A percentile compares a stretch with the other conserved stretches of the same genome.
phyloP scores from a whole-genome alignment of 2,113 vertebrate genomes.

The Chinchilla lanigera region DNA sequence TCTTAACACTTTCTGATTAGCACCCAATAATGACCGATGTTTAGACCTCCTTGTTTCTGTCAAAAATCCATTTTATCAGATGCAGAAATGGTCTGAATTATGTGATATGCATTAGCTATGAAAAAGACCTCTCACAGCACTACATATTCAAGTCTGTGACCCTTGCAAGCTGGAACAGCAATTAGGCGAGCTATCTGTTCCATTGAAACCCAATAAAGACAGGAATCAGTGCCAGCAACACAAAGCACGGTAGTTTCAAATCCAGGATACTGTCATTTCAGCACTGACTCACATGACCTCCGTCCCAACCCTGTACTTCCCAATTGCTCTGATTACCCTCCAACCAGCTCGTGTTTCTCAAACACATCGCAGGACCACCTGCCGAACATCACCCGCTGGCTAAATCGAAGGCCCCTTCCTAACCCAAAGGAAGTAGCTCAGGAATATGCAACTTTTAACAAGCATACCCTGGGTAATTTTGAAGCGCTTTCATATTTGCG shows the following conservation, averaged over 20 bases:
- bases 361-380: neutral
- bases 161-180: slow-evolving; percentile 66
- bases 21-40: slow-evolving; percentile 65
- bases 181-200: slow-evolving; percentile 70
- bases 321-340: slow-evolving; percentile 6
- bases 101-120: slow-evolving; percentile 77
- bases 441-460: neutral
- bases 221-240: slow-evolving; percentile 45
- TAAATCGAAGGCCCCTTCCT: neutral
- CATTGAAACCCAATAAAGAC: slow-evolving; percentile 61
- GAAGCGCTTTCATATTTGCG: neutral
- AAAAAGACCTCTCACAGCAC: slow-evolving; percentile 68
- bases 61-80: slow-evolving; percentile 78
- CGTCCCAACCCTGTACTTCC: neutral
- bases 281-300: neutral
- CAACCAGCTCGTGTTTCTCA: neutral
- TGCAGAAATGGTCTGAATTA: slow-evolving; percentile 73
- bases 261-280: slow-evolving; percentile 56
- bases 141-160: slow-evolving; percentile 71
- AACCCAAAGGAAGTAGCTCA: neutral
- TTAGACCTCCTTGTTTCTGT: slow-evolving; percentile 67
- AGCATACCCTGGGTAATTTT: neutral
- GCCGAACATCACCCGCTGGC: neutral
- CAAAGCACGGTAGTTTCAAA: slow-evolving; percentile 57
- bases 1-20: slow-evolving; percentile 75